Percentiles rank a stretch among this genome's conserved stretches.
Conservation (phyloP, 2,113 vertebrate species). For the Conger conger region DNA sequence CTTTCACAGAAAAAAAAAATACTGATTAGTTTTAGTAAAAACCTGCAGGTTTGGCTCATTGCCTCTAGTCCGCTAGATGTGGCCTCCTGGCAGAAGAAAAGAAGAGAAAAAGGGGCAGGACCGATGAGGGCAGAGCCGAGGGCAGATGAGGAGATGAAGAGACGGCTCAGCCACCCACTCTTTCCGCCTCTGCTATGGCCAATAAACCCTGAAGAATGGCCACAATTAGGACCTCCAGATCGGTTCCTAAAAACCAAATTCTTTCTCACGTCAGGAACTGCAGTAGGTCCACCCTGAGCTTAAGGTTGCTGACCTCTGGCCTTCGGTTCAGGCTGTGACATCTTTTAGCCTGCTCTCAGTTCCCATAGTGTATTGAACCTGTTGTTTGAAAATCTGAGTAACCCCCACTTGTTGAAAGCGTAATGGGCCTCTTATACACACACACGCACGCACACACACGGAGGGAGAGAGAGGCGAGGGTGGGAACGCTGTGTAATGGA, state of each 20-base stretch:
- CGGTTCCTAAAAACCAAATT: not conserved
- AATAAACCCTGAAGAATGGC: not conserved
- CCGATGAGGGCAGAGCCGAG: not conserved
- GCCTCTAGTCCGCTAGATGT: not conserved
- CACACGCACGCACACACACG: slow-evolving; percentile 33
- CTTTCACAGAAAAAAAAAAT: not conserved
- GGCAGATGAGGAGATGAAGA: slow-evolving; percentile 2
- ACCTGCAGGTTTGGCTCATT: not conserved
- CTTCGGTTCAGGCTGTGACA: not conserved
- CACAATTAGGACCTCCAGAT: slow-evolving; percentile 13
- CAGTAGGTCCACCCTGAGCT: not conserved
- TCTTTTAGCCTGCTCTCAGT: slow-evolving; percentile 2
- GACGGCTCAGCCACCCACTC: not conserved
- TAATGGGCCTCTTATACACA: slow-evolving; percentile 10
- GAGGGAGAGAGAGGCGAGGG: slow-evolving; percentile 33
- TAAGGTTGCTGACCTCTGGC: not conserved
- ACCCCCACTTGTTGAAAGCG: not conserved
- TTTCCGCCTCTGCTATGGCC: not conserved
- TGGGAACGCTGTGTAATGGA: slow-evolving; percentile 35
- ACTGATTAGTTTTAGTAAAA: not conserved
- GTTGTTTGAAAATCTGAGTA: not conserved
- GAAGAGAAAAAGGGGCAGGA: too few relatives aligned
- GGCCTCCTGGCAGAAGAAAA: not conserved
- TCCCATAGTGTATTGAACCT: not conserved
- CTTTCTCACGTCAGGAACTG: not conserved